Base-by-base conservation (phyloP, 2,888 invertebrate species). In the Lasioglossum figueresi region DNA sequence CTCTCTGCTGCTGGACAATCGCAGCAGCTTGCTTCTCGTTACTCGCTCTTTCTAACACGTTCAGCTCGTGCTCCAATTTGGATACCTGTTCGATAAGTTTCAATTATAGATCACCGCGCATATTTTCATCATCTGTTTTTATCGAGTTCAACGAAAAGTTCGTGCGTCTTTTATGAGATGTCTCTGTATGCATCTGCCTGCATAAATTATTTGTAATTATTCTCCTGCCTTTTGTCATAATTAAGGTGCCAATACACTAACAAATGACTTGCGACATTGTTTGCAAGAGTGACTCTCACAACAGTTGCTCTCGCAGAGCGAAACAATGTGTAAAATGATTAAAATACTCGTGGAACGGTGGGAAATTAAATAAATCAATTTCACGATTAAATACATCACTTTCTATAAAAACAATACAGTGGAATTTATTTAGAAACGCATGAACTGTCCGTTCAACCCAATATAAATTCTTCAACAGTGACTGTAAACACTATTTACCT, bases 41-140 rank as follows among this genome's bases (percentile, higher is more conserved):
- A 77, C 96, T 96, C 0, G 96, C 96, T 91, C 97, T 96, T 93
- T 98, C 98, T 93, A 98, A 95, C 83, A 96, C 96, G 72, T 96
- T 96, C 43, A 98, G 96, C 94, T 98, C 98, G 86, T 96, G 96
- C 94, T 98, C 98, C 88, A 98, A 95, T 88, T 97, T 97, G 5
- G 97, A 97, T 19, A 96, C 95, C 95, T 95, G 74, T 12, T 68
- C 34, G 4, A 23, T 37, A 66, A 19, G 23, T 68, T 68, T 10
- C 1, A 68, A 34, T 68, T 68, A 63, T 77, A 71, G 63, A 75
- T 40, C 6, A 6, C 12, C 14, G 2, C 63, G 56, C 34, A 66
- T 43, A 66, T 59, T 76, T 70, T 70, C 5, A 12, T n/a, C 14
- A 0, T 27, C 19, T 19, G 4, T 14, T 63, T 31, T 56, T 31